phyloP scores from a whole-genome alignment of 2,113 vertebrate genomes.

The Lichenostomus cassidix region DNA sequence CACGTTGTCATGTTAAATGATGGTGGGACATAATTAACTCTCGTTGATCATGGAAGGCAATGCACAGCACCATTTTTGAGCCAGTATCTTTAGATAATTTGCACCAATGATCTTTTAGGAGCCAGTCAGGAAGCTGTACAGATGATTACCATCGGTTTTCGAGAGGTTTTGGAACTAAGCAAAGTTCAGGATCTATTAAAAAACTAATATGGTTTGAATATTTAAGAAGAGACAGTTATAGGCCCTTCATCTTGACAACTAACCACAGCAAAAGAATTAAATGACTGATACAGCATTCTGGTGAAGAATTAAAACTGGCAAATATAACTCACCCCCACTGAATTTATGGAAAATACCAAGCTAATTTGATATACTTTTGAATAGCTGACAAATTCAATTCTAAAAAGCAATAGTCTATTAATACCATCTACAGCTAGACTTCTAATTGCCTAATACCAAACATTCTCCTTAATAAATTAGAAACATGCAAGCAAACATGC shows the following conservation, averaged over 20 bases:
- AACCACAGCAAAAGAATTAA: not conserved
- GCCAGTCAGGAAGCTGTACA: constrained; percentile 3
- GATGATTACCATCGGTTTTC: not conserved
- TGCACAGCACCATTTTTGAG: constrained; percentile 36
- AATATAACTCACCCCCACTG: not conserved
- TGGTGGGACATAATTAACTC: constrained; percentile 53
- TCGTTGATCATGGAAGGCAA: constrained; percentile 29
- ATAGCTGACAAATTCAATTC: constrained; percentile 13
- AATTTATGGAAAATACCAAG: constrained; percentile 25
- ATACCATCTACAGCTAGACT: constrained; percentile 41
- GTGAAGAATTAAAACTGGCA: not conserved
- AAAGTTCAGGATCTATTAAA: not conserved
- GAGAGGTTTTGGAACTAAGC: not conserved
- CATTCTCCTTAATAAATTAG: constrained; percentile 38
- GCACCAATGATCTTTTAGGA: not conserved
- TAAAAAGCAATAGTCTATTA: constrained; percentile 38
- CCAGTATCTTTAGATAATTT: constrained; percentile 18
- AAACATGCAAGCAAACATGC: constrained; percentile 25
- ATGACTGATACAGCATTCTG: not conserved
- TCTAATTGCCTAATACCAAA: constrained; percentile 44
- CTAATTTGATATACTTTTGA: constrained; percentile 8
- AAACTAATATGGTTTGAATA: not conserved
- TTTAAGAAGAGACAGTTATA: not conserved
- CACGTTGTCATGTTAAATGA: constrained; percentile 39
- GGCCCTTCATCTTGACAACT: not conserved